These are phyloP conservation scores for Dendrolimus kikuchii DNA, from an alignment of 1,140 invertebrate genomes.

Conservation along the genomic window DNA sequence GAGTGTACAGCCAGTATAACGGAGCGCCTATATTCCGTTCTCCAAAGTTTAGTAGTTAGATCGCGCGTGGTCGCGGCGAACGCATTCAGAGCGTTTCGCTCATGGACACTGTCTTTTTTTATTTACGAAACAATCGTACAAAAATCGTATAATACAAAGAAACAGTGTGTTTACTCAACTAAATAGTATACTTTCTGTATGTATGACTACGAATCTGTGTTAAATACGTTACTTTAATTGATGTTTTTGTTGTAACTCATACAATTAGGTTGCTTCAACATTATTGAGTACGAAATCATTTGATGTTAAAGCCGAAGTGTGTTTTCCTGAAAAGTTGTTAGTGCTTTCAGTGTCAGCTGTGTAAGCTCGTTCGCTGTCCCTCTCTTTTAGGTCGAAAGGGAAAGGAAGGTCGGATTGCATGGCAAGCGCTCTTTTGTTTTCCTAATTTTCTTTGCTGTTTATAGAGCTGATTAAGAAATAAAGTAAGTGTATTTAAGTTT, in stretches of 20 bases:
- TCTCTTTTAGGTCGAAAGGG: conserved; percentile 42
- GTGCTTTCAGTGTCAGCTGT: conserved; percentile 62
- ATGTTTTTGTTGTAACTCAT: conserved; percentile 19
- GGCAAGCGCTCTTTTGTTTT: conserved; percentile 54
- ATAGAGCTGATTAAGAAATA: conserved; percentile 50
- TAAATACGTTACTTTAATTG: conserved; percentile 12
- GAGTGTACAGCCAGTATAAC: background rate
- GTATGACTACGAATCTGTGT: conserved; percentile 13
- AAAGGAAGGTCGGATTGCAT: conserved; percentile 42
- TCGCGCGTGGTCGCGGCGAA: conserved; percentile 49
- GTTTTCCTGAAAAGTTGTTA: conserved; percentile 53
- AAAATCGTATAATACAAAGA: conserved; percentile 24
- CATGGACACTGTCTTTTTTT: conserved; percentile 40
- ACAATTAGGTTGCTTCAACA: conserved; percentile 18
- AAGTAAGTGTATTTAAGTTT: conserved; percentile 38
- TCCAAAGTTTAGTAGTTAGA: conserved; percentile 47
- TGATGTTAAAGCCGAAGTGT: conserved; percentile 29
- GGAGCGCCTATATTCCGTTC: background rate
- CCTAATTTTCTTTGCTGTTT: conserved; percentile 47
- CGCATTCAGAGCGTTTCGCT: conserved; percentile 36
- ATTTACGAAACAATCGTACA: conserved; percentile 42
- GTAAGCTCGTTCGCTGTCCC: conserved; percentile 45
- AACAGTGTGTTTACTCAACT: conserved; percentile 23
- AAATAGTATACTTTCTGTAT: conserved; percentile 6
- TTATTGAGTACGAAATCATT: conserved; percentile 23